Percentiles rank a stretch among this genome's conserved stretches.
phyloP scores from a whole-genome alignment of 2,888 invertebrate genomes.

The Darwinula stevensoni region DNA sequence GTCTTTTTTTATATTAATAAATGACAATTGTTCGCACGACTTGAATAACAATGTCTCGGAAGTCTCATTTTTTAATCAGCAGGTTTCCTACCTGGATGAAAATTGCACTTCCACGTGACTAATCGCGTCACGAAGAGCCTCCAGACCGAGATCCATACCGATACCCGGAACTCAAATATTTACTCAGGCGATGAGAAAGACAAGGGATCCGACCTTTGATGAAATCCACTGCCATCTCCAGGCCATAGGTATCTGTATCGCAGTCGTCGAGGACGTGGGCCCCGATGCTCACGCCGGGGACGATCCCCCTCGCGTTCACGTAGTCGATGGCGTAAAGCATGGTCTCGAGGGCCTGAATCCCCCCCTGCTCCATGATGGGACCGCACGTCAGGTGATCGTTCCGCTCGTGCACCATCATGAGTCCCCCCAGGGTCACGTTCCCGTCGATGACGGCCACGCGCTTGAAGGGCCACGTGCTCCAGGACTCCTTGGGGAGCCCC shows the following conservation, averaged over 20 bases:
- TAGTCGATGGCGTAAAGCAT: conserved; percentile 71
- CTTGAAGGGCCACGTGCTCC: conserved; percentile 47
- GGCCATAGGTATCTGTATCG: conserved; percentile 77
- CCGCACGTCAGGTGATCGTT: conserved; percentile 66
- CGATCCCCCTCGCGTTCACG: conserved; percentile 29
- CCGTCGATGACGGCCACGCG: conserved; percentile 62
- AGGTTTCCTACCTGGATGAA: too few relatives aligned
- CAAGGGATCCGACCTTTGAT: conserved; percentile 45
- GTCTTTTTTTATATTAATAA: too few relatives aligned
- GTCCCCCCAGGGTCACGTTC: conserved; percentile 54
- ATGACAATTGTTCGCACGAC: too few relatives aligned
- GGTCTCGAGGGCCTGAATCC: conserved; percentile 47
- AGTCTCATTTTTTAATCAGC: too few relatives aligned
- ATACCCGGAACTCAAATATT: too few relatives aligned
- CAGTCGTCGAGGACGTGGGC: conserved; percentile 77
- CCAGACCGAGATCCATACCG: too few relatives aligned
- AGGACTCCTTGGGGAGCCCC: too few relatives aligned
- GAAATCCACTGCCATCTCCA: conserved; percentile 85
- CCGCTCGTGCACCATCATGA: conserved; percentile 85
- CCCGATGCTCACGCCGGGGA: conserved; percentile 49
- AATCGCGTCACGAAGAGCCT: too few relatives aligned
- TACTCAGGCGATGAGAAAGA: not conserved
- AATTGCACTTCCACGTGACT: too few relatives aligned
- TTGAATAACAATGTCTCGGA: too few relatives aligned
- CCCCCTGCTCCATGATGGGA: conserved; percentile 77